phyloP scores from a whole-genome alignment of 1,140 invertebrate genomes.

The Lepidurus packardi region DNA sequence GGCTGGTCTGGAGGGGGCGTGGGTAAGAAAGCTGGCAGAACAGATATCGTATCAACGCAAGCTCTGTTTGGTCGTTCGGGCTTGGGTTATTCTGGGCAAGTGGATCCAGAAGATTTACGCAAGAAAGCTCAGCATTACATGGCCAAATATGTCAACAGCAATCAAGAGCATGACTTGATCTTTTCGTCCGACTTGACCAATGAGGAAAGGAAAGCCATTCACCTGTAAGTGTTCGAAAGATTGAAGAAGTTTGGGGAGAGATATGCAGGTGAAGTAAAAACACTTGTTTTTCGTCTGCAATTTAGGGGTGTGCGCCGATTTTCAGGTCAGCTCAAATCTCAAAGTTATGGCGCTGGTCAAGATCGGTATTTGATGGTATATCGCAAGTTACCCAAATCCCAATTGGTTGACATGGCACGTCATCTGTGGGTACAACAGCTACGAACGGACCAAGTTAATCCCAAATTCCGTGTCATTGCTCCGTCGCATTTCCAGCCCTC shows the following conservation, averaged over 20 bases:
- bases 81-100: not conserved
- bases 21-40: not conserved
- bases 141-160: constrained; percentile 18
- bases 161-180: constrained; percentile 21
- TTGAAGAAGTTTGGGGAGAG: not conserved
- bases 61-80: not conserved
- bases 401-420: constrained; percentile 21
- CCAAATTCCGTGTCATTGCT: constrained; percentile 6
- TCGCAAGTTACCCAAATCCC: constrained; percentile 7
- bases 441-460: not conserved
- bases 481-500: not conserved
- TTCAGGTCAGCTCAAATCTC: constrained; percentile 10
- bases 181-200: not conserved
- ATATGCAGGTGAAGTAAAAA: too few relatives aligned
- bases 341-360: constrained; percentile 14
- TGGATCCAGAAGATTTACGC: not conserved
- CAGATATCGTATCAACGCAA: not conserved
- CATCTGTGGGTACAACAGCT: constrained; percentile 12
- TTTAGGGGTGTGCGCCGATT: not conserved
- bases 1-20: constrained; percentile 14
- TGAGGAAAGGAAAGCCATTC: constrained; percentile 10
- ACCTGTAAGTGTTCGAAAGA: not conserved
- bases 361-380: constrained; percentile 22
- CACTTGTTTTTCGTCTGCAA: not conserved
- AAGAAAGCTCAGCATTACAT: constrained; percentile 18